Percentiles rank a stretch among this genome's conserved stretches.
Evolutionary conservation across 53 echinoderm and acorn worm genomes (phyloP).

Genomic region (Stichopus horrens): DNA sequence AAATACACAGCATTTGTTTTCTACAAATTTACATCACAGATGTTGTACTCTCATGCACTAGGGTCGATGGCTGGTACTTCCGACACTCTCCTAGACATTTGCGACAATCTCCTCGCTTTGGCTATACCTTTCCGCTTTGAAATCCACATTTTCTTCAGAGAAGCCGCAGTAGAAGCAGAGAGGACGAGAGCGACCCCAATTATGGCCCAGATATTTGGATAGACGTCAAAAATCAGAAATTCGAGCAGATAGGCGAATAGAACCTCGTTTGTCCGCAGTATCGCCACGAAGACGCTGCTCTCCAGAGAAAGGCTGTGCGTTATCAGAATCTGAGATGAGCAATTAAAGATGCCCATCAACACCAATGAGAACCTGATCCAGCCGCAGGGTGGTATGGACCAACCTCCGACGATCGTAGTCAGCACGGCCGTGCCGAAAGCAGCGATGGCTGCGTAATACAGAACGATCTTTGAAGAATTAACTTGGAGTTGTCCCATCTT

Average conservation of each 20-base stretch:
- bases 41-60: no score
- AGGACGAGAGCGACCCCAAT: not conserved
- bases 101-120: not conserved
- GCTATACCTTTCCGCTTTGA: not conserved
- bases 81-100: not conserved
- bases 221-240: constrained; percentile 7
- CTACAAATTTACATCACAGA: no score
- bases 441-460: not conserved
- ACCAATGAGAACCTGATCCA: constrained; percentile 6
- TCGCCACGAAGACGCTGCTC: constrained; percentile 9
- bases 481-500: constrained; percentile 19
- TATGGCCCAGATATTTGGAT: not conserved
- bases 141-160: constrained; percentile 21
- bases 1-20: no score
- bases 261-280: constrained; percentile 24
- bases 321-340: not conserved
- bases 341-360: not conserved
- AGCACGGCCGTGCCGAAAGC: not conserved
- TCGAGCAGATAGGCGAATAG: constrained; percentile 9
- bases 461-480: constrained; percentile 10
- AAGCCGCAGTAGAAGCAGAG: constrained; percentile 11
- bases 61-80: not conserved
- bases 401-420: not conserved
- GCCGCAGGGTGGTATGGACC: constrained; percentile 16
- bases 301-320: not conserved